Conservation (phyloP, 92 coral and sea anemone species). For the Palythoa heliodiscus region DNA sequence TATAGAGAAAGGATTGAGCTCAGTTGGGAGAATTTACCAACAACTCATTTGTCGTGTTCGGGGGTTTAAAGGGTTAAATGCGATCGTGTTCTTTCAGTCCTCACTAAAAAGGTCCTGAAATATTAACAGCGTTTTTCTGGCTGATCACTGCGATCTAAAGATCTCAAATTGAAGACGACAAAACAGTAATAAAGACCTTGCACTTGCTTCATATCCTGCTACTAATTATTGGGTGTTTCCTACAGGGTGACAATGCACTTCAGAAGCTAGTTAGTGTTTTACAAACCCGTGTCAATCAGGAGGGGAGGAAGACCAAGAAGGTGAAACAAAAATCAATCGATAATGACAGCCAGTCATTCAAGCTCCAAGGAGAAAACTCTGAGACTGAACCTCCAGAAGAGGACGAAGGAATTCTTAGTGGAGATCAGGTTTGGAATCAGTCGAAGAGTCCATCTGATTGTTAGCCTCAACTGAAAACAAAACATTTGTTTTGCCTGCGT, state of each 20-base stretch:
- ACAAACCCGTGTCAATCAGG: neutral
- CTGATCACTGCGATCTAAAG: too few species aligned
- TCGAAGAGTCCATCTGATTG: neutral
- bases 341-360: neutral
- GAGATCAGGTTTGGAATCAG: constrained; percentile 25
- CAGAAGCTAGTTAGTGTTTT: neutral
- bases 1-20: too few species aligned
- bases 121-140: too few species aligned
- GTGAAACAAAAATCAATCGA: constrained; percentile 1
- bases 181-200: neutral
- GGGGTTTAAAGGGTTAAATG: too few species aligned
- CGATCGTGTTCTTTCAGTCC: too few species aligned
- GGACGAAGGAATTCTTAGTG: constrained; percentile 32
- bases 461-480: too few species aligned
- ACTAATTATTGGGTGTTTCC: neutral
- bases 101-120: too few species aligned
- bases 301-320: neutral
- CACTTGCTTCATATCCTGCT: neutral
- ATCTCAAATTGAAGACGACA: too few species aligned
- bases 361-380: neutral
- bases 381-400: neutral
- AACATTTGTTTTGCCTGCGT: too few species aligned
- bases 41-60: too few species aligned
- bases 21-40: too few species aligned
- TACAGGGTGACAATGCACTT: constrained; percentile 6